Evolutionary conservation across 2,113 vertebrate genomes (phyloP).

Genomic region (Silurus asotus): DNA sequence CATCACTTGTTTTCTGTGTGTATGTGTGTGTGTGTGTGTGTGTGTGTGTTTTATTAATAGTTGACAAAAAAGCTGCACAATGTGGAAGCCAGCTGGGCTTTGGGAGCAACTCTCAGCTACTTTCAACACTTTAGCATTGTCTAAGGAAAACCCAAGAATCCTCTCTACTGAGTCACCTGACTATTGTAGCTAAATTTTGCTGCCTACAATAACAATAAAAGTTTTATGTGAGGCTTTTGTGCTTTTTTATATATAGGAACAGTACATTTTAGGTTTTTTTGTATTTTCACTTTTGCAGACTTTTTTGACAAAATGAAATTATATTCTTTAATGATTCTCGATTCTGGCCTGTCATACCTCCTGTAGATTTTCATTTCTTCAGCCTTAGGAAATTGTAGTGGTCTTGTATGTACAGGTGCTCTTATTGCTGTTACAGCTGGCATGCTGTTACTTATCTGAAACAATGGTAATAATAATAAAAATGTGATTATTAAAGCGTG

Average conservation of each 20-base stretch:
- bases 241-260: background rate
- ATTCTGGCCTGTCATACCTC: background rate
- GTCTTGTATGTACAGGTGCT: no score
- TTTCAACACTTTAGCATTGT: conserved; percentile 81
- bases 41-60: conserved; percentile 63
- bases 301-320: background rate
- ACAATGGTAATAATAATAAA: background rate
- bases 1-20: background rate
- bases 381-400: background rate
- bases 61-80: conserved; percentile 93
- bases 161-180: background rate
- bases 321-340: background rate
- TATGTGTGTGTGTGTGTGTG: no score
- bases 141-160: conserved; percentile 49
- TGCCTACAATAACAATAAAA: conserved; percentile 18
- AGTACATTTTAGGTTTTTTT: background rate
- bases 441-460: background rate
- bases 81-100: conserved; percentile 93
- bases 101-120: conserved; percentile 87
- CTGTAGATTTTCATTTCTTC: background rate
- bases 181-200: background rate
- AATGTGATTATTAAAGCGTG: background rate
- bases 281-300: background rate
- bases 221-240: background rate
- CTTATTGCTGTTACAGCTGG: background rate